Conservation (phyloP, 2,113 vertebrate genomes). For the Chaetops frenatus region DNA sequence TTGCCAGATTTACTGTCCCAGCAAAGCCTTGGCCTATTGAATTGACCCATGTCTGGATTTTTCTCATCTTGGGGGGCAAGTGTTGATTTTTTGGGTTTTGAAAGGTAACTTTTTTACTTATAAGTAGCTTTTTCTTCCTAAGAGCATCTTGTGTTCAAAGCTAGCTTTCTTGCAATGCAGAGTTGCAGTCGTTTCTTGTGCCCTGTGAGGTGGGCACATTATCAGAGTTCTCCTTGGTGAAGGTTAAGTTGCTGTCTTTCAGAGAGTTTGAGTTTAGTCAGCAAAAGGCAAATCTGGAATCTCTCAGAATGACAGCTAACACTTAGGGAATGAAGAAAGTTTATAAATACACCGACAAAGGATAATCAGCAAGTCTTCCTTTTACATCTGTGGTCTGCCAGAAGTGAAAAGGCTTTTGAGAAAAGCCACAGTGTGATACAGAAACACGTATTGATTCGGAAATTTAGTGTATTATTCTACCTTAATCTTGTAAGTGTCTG, state of each 20-base stretch:
- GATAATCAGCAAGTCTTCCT: background rate
- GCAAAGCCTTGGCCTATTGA: background rate
- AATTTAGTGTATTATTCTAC: background rate
- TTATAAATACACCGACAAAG: background rate
- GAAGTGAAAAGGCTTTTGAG: background rate
- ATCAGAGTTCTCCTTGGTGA: background rate
- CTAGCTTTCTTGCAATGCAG: background rate
- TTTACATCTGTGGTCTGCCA: background rate
- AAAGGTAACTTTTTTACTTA: background rate
- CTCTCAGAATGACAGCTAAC: background rate
- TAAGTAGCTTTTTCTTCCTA: background rate
- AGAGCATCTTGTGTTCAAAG: background rate
- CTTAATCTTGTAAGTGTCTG: background rate
- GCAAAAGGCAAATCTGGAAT: conserved; percentile 14
- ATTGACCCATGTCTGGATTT: background rate
- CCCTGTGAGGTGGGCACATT: background rate
- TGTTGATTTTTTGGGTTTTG: background rate
- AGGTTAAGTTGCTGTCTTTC: background rate
- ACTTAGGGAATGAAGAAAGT: conserved; percentile 6
- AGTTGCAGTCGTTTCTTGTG: background rate
- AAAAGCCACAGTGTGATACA: background rate
- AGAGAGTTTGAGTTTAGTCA: background rate
- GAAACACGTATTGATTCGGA: background rate
- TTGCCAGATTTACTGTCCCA: background rate
- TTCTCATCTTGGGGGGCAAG: background rate